Evolutionary conservation across 2,113 vertebrate species (phyloP).

Genomic region (Actinemys pallida): DNA sequence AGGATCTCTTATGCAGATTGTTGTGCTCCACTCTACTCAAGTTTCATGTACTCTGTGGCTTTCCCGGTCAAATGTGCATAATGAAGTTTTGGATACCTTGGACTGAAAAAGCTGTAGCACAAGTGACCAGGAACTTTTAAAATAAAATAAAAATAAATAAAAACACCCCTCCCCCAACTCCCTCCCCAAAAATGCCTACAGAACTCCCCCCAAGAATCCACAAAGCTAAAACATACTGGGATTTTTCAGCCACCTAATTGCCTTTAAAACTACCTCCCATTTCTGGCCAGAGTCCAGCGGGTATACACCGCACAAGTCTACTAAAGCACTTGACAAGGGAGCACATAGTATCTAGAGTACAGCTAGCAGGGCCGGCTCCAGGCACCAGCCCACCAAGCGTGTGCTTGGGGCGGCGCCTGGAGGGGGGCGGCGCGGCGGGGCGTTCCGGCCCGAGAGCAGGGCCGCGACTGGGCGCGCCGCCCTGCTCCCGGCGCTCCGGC

Average conservation of each 20-base stretch:
- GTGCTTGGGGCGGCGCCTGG: too few relatives aligned
- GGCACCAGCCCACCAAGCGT: too few relatives aligned
- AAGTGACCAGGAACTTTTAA: neutral
- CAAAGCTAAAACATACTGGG: fast-evolving
- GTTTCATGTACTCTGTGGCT: neutral
- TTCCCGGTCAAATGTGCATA: neutral
- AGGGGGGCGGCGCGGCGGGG: too few relatives aligned
- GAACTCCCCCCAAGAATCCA: neutral
- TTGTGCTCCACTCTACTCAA: neutral
- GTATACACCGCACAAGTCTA: neutral
- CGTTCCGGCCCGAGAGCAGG: too few relatives aligned
- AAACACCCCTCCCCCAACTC: too few relatives aligned
- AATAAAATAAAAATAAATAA: too few relatives aligned
- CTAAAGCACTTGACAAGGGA: conserved; percentile 39
- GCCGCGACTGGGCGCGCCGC: too few relatives aligned
- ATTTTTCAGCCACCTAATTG: neutral
- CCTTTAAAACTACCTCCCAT: neutral
- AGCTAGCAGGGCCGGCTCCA: neutral
- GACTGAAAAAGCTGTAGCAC: neutral
- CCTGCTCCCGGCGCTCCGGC: too few relatives aligned
- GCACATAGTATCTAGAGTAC: neutral
- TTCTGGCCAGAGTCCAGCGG: neutral
- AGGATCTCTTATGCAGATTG: neutral
- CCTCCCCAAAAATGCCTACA: too few relatives aligned
- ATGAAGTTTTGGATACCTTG: neutral